phyloP scores from a whole-genome alignment of 2,888 invertebrate species.

The Metellina segmentata region DNA sequence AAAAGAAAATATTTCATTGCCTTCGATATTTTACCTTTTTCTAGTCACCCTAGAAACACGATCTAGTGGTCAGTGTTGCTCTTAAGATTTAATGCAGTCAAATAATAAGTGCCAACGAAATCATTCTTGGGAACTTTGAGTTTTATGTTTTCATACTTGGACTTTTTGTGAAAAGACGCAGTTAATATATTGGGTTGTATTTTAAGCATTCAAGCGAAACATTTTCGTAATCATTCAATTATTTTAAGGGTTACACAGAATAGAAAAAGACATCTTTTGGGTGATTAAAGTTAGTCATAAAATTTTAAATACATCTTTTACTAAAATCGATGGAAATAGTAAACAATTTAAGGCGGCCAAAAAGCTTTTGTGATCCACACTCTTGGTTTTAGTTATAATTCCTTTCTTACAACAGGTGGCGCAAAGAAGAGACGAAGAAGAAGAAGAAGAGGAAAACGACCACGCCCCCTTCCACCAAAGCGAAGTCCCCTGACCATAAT shows the following conservation, averaged over 20 bases:
- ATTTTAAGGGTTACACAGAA: not conserved
- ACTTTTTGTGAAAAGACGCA: too few species aligned
- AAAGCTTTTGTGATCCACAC: not conserved
- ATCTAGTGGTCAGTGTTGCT: too few species aligned
- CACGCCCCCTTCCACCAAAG: slow-evolving; percentile 25
- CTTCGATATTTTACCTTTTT: too few species aligned
- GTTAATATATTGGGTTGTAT: too few species aligned
- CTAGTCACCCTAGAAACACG: too few species aligned
- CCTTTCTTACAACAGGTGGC: slow-evolving; percentile 52
- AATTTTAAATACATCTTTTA: too few species aligned
- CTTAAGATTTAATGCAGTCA: too few species aligned
- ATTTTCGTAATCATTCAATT: not conserved
- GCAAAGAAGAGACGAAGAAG: slow-evolving; percentile 69
- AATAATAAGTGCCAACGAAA: too few species aligned
- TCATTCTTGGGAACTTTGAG: too few species aligned
- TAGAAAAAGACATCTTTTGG: too few species aligned
- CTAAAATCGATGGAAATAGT: too few species aligned
- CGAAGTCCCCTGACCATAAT: slow-evolving; percentile 22
- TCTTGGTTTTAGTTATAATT: not conserved
- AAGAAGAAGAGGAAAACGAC: slow-evolving; percentile 30
- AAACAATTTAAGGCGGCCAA: not conserved
- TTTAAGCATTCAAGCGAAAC: not conserved
- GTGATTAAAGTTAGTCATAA: not conserved
- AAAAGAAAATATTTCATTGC: too few species aligned
- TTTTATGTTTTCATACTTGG: not conserved